Evolutionary conservation across 2,113 vertebrate genomes (phyloP).

Genomic region (Mus spicilegus): DNA sequence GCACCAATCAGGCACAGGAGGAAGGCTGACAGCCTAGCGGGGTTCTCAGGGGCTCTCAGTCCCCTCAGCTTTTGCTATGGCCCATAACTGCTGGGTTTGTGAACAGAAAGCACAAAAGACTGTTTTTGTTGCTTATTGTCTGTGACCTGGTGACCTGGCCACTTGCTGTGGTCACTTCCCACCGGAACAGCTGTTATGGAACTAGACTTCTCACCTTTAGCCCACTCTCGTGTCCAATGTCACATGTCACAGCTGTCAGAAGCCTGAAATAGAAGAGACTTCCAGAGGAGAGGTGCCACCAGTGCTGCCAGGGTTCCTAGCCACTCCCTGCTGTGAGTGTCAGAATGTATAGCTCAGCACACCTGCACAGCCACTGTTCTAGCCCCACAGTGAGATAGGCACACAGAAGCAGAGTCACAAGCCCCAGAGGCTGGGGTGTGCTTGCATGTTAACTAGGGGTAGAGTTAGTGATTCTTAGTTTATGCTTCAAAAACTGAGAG

Average conservation of each 20-base stretch:
- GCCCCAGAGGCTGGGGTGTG: neutral
- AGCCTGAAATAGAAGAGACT: constrained; percentile 67
- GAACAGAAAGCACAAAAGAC: neutral
- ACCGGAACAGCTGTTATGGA: neutral
- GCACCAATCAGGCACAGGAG: no score
- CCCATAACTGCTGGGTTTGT: neutral
- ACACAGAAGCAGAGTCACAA: no score
- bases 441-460: neutral
- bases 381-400: no score
- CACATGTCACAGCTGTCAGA: constrained; percentile 52
- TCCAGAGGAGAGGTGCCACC: neutral
- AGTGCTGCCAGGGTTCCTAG: neutral
- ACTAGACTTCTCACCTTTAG: constrained; percentile 53
- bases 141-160: neutral
- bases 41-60: neutral
- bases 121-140: neutral
- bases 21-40: accelerated
- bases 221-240: constrained; percentile 12
- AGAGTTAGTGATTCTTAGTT: neutral
- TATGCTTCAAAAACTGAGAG: neutral
- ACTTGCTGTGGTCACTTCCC: accelerated
- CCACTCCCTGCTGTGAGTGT: neutral
- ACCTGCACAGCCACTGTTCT: neutral
- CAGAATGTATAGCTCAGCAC: neutral
- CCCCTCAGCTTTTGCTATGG: neutral